These are phyloP conservation scores for Smutsia gigantea DNA, from an alignment of 2,797 vertebrate genomes.

Conservation along the genomic window DNA sequence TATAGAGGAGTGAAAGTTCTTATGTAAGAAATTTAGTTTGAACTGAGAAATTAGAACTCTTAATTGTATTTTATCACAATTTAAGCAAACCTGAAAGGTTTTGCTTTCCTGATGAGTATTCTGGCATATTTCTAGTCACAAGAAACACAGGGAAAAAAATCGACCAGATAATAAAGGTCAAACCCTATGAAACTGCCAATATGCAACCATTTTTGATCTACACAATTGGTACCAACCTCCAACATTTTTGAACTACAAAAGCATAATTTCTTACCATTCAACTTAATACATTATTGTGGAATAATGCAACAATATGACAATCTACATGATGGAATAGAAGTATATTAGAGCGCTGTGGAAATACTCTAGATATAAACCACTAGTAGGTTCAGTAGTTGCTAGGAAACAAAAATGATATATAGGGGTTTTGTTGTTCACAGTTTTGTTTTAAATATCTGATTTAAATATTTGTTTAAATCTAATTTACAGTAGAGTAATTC, in stretches of 20 bases:
- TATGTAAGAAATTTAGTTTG: conserved; percentile 27
- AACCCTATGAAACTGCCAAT: conserved; percentile 1
- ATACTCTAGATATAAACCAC: conserved; percentile 28
- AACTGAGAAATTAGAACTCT: neutral
- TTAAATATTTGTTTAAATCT: neutral
- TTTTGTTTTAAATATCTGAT: neutral
- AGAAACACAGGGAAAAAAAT: neutral
- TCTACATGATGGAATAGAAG: neutral
- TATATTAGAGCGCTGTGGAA: neutral
- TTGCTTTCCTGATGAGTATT: conserved; percentile 33
- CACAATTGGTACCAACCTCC: conserved; percentile 4
- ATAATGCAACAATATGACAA: conserved; percentile 27
- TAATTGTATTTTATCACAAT: conserved; percentile 43
- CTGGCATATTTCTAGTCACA: neutral
- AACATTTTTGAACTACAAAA: conserved; percentile 36
- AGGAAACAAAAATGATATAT: neutral
- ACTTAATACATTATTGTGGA: conserved; percentile 4
- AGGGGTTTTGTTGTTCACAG: neutral
- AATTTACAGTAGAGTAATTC: conserved; percentile 36
- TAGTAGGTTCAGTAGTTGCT: conserved; percentile 35
- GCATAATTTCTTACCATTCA: conserved; percentile 13
- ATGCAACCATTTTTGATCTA: conserved; percentile 40
- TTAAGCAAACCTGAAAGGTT: conserved; percentile 48
- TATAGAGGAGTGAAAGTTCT: conserved; percentile 14
- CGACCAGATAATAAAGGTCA: conserved; percentile 34